Evolutionary conservation across 2,113 vertebrate species (phyloP).

Genomic region (Cyanoramphus novaezelandiae): DNA sequence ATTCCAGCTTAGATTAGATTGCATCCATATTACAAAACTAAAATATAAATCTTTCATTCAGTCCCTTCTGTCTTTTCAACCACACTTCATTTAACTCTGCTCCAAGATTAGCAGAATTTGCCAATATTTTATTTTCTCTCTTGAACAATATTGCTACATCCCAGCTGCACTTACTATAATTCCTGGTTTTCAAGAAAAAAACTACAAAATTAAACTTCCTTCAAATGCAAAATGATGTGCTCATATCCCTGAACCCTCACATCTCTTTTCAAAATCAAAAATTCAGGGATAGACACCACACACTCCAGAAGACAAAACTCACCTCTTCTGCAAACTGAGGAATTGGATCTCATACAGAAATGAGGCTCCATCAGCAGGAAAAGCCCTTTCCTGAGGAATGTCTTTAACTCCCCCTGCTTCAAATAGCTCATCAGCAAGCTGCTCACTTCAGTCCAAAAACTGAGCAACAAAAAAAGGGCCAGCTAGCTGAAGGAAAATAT

Average conservation of each 20-base stretch:
- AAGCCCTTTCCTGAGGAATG: not conserved
- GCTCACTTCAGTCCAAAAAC: not conserved
- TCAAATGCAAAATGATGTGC: not conserved
- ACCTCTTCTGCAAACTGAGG: fast-evolving
- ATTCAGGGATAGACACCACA: not conserved
- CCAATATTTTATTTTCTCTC: not conserved
- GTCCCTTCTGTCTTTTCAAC: not conserved
- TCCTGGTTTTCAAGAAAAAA: not conserved
- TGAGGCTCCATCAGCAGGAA: fast-evolving
- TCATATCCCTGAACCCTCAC: not conserved
- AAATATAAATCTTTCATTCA: not conserved
- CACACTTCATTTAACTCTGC: not conserved
- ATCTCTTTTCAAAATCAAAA: not conserved
- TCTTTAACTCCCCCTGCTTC: not conserved
- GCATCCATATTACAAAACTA: not conserved
- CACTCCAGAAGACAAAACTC: not conserved
- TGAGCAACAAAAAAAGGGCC: not conserved
- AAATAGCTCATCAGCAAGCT: not conserved
- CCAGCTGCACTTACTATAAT: not conserved
- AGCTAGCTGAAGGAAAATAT: not conserved
- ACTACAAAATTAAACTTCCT: not conserved
- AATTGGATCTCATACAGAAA: not conserved
- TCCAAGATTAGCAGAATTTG: not conserved
- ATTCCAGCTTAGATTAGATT: not conserved
- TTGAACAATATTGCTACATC: not conserved